Evolutionary conservation across 2,888 invertebrate genomes (phyloP), one percentile per base, ranked within the genome.

Genomic region (Cantharis nigra): DNA sequence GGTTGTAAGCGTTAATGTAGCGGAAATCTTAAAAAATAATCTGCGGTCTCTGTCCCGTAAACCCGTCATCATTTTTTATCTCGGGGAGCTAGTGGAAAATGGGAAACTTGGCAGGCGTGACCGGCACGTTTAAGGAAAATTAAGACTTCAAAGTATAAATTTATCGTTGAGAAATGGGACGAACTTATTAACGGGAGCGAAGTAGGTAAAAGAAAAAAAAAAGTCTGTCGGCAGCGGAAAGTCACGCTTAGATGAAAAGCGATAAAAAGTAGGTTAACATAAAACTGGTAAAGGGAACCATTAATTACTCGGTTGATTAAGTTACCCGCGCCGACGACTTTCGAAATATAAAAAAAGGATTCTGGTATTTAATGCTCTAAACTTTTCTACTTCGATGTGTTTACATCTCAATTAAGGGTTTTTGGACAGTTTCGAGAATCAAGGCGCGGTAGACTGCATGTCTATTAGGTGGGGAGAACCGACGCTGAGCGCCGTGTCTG

Each of bases 401-500:
- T 49, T 49, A 49, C 49, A 49, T n/a, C 49, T 49, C n/a, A 49
- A 49, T 49, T 49, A 49, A n/a, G n/a, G 13, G 49, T 9, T 49
- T 49, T 49, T 49, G 49, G n/a, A 49, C 64, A 10, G 23, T 67
- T 67, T 23, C 11, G 65, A 70, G 79, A 78, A 69, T 62, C 69
- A 72, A 79, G 74, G 74, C 75, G 78, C 77, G 76, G 78, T 79
- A 81, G 81, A 81, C 80, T 80, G 81, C 79, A 80, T 80, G 81
- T 80, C 80, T 81, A 78, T 77, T 63, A 74, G 78, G 81, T 77
- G 76, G 82, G 80, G 81, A 79, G 69, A 75, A 80, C 49, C 78
- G 81, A 70, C 80, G 82, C 75, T 77, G 71, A 76, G 75, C 80
- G 81, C 79, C 81, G 80, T 81, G 80, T 70, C 81, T 79, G 73